phyloP scores from a whole-genome alignment of 2,888 invertebrate genomes.

The Andrena fulva region DNA sequence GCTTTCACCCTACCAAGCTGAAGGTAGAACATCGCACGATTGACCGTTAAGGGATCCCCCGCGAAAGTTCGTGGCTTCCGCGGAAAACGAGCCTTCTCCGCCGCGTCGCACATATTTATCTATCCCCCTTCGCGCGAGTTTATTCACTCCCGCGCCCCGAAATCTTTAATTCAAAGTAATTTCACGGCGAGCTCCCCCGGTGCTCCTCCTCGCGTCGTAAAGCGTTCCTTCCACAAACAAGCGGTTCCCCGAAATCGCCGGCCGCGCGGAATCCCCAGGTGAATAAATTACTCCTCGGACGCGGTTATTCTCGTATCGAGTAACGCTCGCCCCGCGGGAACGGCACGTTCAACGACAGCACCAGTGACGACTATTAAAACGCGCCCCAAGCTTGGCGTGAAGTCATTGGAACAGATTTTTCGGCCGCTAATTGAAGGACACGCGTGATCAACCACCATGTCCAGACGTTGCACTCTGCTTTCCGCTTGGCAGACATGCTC shows the following conservation, averaged over 20 bases:
- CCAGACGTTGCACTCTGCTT: constrained; percentile 15
- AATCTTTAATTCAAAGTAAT: constrained; percentile 17
- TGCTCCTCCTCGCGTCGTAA: constrained; percentile 21
- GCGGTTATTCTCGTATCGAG: constrained; percentile 38
- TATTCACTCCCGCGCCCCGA: background rate
- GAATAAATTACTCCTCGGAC: constrained; percentile 32
- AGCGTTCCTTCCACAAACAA: constrained; percentile 22
- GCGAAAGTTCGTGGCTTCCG: background rate
- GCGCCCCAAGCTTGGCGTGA: background rate
- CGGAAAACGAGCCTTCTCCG: background rate
- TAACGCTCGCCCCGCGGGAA: constrained; percentile 16
- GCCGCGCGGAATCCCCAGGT: constrained; percentile 18
- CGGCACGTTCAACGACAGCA: background rate
- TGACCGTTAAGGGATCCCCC: background rate
- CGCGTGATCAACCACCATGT: background rate
- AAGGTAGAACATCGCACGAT: background rate
- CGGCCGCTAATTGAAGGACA: constrained; percentile 21
- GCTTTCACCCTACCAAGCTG: no score
- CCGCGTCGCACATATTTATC: background rate
- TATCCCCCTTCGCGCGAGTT: background rate
- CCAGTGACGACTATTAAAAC: constrained; percentile 33
- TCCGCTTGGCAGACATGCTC: background rate
- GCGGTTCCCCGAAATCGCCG: constrained; percentile 22
- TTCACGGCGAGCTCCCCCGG: constrained; percentile 1
- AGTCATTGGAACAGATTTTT: constrained; percentile 9